These are phyloP conservation scores for Nesidiocoris tenuis DNA, from an alignment of 2,888 invertebrate species.

Conservation along the genomic window DNA sequence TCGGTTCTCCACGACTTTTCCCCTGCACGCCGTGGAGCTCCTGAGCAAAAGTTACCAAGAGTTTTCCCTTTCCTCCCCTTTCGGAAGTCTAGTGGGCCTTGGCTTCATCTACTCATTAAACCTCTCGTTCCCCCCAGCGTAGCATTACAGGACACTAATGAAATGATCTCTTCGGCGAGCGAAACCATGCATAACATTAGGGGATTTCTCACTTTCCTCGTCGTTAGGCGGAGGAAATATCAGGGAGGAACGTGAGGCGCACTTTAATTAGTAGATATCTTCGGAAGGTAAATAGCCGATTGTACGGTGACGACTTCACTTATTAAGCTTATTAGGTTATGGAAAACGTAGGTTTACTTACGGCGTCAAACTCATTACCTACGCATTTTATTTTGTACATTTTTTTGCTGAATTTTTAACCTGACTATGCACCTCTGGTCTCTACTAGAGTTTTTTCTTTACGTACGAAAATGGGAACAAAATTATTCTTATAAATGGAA, in stretches of 20 bases:
- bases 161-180: slow-evolving; percentile 39
- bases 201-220: neutral
- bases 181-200: slow-evolving; percentile 41
- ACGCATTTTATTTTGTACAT: too few species aligned
- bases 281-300: too few species aligned
- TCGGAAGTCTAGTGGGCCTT: slow-evolving; percentile 10
- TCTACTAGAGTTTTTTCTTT: too few species aligned
- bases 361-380: too few species aligned
- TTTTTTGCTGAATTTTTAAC: too few species aligned
- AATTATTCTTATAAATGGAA: too few species aligned
- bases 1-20: slow-evolving; percentile 1
- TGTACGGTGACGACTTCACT: too few species aligned
- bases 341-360: too few species aligned
- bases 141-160: slow-evolving; percentile 35
- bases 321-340: too few species aligned
- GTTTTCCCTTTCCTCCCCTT: slow-evolving; percentile 6
- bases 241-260: slow-evolving; percentile 13
- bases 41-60: slow-evolving; percentile 9
- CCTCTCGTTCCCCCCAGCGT: slow-evolving; percentile 1
- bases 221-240: slow-evolving; percentile 1
- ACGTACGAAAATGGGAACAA: too few species aligned
- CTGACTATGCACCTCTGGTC: too few species aligned
- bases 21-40: neutral
- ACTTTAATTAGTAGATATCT: too few species aligned
- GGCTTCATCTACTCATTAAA: slow-evolving; percentile 36